Base-by-base conservation (phyloP, 1,140 invertebrate species). In the Fopius arisanus region DNA sequence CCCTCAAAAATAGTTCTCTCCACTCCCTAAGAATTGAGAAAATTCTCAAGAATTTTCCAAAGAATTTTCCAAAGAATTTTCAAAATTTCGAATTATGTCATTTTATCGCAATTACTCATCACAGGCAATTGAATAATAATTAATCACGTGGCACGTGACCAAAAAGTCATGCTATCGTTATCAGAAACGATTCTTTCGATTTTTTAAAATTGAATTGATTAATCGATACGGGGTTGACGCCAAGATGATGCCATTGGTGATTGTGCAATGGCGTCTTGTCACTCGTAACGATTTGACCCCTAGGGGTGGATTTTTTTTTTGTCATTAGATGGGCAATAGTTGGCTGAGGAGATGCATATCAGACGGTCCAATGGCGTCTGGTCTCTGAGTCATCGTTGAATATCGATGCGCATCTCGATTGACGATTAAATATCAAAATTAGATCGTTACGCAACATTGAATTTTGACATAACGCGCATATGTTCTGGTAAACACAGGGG, bases 241-340 rank as follows among this genome's bases (percentile, higher is more conserved):
- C 43, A 19, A 16, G 19, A 26, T 59, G 21, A 59, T 59, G 23
- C 23, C 19, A 59, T 59, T 14, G 16, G 23, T 21, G 10, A 59
- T 59, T 59, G 54, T 59, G 54, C 54, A 59, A 59, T 26, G 54
- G 14, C 54, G 19, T 59, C 54, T 5, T 59, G 19, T 59, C 54
- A 59, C 43, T 59, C 54, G 54, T 59, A 65, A 65, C 62, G 62
- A 33, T 33, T n/a, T 65, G 62, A 65, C 62, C 62, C 14, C n/a
- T n/a, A n/a, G 62, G 26, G 28, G 28, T 12, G 21, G 9, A 10
- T 37, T 37, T 29, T 63, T 31, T 33, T 33, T 10, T 16, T 31
- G 3, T 33, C 62, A 31, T 12, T 21, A 19, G 54, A 12, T 59
- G 19, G 54, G 54, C 54, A 59, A 59, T 59, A 59, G 54, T 59